Evolutionary conservation across 2,888 invertebrate species (phyloP), one percentile per base, ranked within the genome.

Genomic region (Campoplex nolae): DNA sequence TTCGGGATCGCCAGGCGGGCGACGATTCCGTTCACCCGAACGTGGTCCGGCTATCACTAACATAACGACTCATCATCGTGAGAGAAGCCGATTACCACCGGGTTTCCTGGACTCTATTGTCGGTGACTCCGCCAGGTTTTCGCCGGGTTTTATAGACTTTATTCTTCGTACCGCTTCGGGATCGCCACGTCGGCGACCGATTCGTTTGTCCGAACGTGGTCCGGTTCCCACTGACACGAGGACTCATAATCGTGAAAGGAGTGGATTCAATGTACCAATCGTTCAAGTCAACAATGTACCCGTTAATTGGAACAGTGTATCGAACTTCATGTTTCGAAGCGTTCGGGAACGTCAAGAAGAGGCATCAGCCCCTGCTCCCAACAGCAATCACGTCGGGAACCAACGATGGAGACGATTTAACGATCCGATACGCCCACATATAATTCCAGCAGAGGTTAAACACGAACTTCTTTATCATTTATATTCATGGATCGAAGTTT

Each of bases 221-320:
- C 35, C 80, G n/a, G 42, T 28, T 62, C 0, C n/a, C 2, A 42
- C 58, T 18, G 67, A 82, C 56, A 8, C 45, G 54, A 68, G 54
- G 32, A 56, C 35, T 9, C 65, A 65, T 18, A 54, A 7, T 1
- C 76, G 79, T 16, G 78, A 81, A 13, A 89, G 90, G 48, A 88
- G 87, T 28, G 89, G 90, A 28, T 91, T 92, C 28, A 92, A 92
- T 1, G 95, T 96, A 90, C 96, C 96, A 2, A 93, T 95, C 16
- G 95, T 97, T 90, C 96, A 96, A 89, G 95, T 96, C 51, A 96
- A 96, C 88, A 96, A 96, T 89, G 95, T 96, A n/a, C 95, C 95
- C 0, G 93, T 95, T 1, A 92, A 95, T 28, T 90, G 92, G 16
- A 89, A 88, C 35, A 91, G 83, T 79, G 56, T 89, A 4, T 88